A percentile compares a stretch with the other conserved stretches of the same genome.
phyloP scores from a whole-genome alignment of 37 sponge, comb jelly and placozoan genomes.

The Ephydatia muelleri region DNA sequence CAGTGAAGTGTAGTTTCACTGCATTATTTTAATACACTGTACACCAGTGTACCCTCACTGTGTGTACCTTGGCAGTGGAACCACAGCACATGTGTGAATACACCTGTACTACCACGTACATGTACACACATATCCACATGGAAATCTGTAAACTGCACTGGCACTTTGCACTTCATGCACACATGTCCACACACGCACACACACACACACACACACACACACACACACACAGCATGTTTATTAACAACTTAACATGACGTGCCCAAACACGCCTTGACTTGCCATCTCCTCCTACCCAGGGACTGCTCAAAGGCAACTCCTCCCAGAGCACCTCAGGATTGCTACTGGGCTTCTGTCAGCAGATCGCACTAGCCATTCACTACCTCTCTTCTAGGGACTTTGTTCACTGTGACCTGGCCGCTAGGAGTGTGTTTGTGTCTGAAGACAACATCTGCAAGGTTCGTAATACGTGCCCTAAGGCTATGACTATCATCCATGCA shows the following conservation, averaged over 20 bases:
- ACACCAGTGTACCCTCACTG: background rate
- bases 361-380: constrained; percentile 36
- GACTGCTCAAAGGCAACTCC: background rate
- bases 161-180: no score
- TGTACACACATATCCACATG: no score
- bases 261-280: background rate
- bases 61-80: background rate
- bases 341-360: constrained; percentile 28
- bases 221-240: background rate
- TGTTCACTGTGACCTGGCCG: constrained; percentile 40
- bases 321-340: background rate
- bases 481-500: background rate
- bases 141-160: no score
- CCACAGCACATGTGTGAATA: background rate
- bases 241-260: background rate
- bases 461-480: background rate
- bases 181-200: no score
- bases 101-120: background rate
- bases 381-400: constrained; percentile 27
- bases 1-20: no score
- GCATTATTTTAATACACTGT: background rate
- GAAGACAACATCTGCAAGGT: constrained; percentile 36
- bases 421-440: constrained; percentile 31
- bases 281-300: background rate
- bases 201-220: no score